Percentiles rank a stretch among this genome's conserved stretches.
These are phyloP conservation scores for Notiomystis cincta DNA, from an alignment of 2,113 vertebrate species.

Conservation along the genomic window DNA sequence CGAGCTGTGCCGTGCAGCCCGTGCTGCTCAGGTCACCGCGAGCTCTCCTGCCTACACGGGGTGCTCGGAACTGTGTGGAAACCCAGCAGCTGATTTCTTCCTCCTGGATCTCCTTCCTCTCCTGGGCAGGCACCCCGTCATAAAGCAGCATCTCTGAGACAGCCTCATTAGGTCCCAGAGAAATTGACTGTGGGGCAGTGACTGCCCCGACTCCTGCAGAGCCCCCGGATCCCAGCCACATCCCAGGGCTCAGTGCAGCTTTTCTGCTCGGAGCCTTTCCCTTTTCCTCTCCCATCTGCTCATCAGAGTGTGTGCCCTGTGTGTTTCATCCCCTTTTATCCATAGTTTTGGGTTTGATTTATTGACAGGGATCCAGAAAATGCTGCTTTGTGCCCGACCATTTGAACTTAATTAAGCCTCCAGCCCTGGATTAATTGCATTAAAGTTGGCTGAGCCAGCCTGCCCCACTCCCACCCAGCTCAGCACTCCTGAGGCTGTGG, in stretches of 20 bases:
- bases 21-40: background rate
- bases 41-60: rapidly evolving
- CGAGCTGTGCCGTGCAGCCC: rapidly evolving
- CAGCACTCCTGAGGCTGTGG: rapidly evolving
- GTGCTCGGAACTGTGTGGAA: rapidly evolving
- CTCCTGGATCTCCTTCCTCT: background rate
- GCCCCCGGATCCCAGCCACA: background rate
- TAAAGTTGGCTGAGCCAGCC: background rate
- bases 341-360: background rate
- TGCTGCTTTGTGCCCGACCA: background rate
- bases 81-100: background rate
- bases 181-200: background rate
- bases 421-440: slow-evolving; percentile 28
- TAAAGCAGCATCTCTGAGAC: background rate
- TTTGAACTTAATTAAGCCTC: slow-evolving; percentile 45
- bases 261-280: background rate
- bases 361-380: slow-evolving; percentile 17
- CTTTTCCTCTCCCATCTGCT: background rate
- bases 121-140: background rate
- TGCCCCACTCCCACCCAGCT: background rate
- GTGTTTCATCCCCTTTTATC: background rate
- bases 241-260: background rate
- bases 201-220: rapidly evolving
- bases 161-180: background rate
- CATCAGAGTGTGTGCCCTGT: background rate